phyloP scores from a whole-genome alignment of 1,140 invertebrate species.

The Monomorium pharaonis region DNA sequence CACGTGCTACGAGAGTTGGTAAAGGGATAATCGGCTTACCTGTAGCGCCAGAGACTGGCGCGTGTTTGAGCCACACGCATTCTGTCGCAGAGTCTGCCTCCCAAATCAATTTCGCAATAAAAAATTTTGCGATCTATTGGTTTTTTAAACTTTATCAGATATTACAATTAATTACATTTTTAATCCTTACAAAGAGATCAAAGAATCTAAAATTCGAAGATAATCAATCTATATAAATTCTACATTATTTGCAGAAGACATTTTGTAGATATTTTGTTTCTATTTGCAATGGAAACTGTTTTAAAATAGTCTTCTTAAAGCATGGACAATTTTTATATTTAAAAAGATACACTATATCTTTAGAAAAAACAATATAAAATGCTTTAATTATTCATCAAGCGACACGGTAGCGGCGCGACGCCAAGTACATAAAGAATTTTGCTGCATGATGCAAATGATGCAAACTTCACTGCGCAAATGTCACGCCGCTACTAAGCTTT shows the following conservation, averaged over 20 bases:
- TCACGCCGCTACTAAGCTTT: too few relatives aligned
- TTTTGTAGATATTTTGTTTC: background rate
- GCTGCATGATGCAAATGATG: too few relatives aligned
- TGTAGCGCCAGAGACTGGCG: conserved; percentile 39
- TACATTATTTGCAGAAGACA: background rate
- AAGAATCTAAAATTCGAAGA: background rate
- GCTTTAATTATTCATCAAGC: too few relatives aligned
- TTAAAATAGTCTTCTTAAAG: background rate
- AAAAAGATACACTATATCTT: background rate
- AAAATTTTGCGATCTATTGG: background rate
- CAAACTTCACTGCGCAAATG: too few relatives aligned
- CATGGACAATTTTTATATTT: background rate
- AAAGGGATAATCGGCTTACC: conserved; percentile 55
- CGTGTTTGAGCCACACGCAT: conserved; percentile 38
- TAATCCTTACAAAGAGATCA: background rate
- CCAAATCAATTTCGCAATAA: background rate
- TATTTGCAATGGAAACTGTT: background rate
- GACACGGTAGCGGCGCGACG: too few relatives aligned
- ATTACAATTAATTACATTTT: background rate
- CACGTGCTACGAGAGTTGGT: conserved; percentile 37
- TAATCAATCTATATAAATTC: background rate
- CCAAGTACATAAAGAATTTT: too few relatives aligned
- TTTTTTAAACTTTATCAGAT: background rate
- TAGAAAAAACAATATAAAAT: too few relatives aligned
- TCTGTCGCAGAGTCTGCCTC: conserved; percentile 35